Percentiles rank a stretch among this genome's conserved stretches.
These are phyloP conservation scores for Charadrius vociferus DNA, from an alignment of 2,113 vertebrate genomes.

Conservation along the genomic window DNA sequence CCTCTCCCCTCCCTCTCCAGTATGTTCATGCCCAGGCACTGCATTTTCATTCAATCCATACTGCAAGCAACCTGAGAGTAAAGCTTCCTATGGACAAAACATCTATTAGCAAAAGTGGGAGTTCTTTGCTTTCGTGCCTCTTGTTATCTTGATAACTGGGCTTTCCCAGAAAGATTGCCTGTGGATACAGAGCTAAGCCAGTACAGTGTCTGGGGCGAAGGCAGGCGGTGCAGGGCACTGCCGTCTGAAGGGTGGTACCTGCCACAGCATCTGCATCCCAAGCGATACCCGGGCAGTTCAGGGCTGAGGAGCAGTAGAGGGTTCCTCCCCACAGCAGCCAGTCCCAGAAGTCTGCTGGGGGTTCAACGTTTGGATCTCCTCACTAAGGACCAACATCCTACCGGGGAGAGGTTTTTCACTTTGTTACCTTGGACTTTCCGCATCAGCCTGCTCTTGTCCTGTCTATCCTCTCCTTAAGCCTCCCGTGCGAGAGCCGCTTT, in stretches of 20 bases:
- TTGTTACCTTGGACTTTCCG: neutral
- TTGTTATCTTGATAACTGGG: neutral
- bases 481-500: fast-evolving
- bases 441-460: neutral
- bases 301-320: neutral
- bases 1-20: neutral
- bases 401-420: neutral
- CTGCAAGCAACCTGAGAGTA: neutral
- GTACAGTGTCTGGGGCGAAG: too few relatives aligned
- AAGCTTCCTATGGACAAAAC: neutral
- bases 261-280: too few relatives aligned
- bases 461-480: neutral
- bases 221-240: fast-evolving
- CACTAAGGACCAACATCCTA: fast-evolving
- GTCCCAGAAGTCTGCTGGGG: neutral
- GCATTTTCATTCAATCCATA: neutral
- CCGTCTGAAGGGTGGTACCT: neutral
- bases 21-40: neutral
- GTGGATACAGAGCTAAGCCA: neutral
- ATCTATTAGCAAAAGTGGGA: neutral
- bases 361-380: neutral
- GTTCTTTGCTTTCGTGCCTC: neutral
- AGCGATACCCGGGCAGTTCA: fast-evolving
- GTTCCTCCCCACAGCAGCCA: neutral
- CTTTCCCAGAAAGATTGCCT: neutral